Conservation (phyloP, 2,888 invertebrate species). For the Euproctis similis region DNA sequence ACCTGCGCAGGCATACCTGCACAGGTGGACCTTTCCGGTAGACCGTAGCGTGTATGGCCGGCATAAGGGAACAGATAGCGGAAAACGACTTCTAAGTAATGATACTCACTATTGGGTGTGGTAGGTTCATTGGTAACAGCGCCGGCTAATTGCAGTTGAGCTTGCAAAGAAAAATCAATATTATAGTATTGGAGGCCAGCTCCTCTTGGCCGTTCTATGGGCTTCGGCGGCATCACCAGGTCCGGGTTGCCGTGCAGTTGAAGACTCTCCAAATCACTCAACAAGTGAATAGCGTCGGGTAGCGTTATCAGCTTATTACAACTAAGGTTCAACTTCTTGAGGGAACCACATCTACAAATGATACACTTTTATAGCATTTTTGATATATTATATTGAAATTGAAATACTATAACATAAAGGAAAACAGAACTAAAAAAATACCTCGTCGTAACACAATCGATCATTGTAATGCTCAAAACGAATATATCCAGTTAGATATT, state of each 20-base stretch:
- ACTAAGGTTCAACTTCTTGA: slow-evolving; percentile 94
- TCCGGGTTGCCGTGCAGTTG: slow-evolving; percentile 96
- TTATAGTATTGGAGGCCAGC: slow-evolving; percentile 96
- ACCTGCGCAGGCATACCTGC: no score
- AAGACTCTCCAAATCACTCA: slow-evolving; percentile 91
- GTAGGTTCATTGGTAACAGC: slow-evolving; percentile 86
- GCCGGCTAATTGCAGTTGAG: slow-evolving; percentile 93
- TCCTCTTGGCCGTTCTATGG: slow-evolving; percentile 85
- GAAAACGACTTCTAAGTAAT: no score
- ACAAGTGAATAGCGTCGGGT: slow-evolving; percentile 96
- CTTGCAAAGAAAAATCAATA: slow-evolving; percentile 98
- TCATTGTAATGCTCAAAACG: no score
- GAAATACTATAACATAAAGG: no score
- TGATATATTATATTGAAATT: no score
- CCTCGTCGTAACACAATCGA: no score
- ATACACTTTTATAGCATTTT: no score
- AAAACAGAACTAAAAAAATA: no score
- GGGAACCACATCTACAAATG: slow-evolving; percentile 89
- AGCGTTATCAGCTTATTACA: slow-evolving; percentile 95
- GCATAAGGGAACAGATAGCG: no score
- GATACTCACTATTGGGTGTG: slow-evolving; percentile 78
- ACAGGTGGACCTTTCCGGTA: no score
- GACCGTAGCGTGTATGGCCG: no score
- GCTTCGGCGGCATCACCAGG: slow-evolving; percentile 95
- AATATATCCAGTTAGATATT: no score